Base-by-base conservation (phyloP, 2,113 vertebrate genomes). In the Hyla sarda region DNA sequence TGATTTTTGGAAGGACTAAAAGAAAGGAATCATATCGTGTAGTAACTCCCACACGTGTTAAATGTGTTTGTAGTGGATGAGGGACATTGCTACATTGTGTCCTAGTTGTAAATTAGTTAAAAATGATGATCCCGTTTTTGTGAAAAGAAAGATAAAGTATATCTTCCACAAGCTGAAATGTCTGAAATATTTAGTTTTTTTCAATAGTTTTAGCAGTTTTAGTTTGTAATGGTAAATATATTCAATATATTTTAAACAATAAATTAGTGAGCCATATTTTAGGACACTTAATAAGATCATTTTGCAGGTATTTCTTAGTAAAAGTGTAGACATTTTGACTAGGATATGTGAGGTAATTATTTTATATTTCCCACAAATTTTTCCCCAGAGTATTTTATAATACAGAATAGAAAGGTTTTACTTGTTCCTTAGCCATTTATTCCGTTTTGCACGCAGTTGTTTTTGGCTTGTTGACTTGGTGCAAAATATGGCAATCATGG, bases 1-100 rank as follows among this genome's bases (percentile, higher is more conserved):
- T 96, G 96, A 95, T 96, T 97, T 96, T 96, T 97, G 96, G 96
- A 95, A 95, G 92, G 82, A 60, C 79, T 90, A 73, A 77, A 87
- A 88, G 89, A 89, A 92, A 90, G 93, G 93, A 93, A 90, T 92
- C 90, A 16, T 89, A 74, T 77, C 88, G 86, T 82, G 88, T 87
- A 92, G 34, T 86, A 91, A 90, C 87, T 91, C 89, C 83, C 89
- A 87, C 90, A 88, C 84, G 54, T 30, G 86, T 88, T 90, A 94
- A 92, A 89, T 90, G 79, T 89, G 50, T 90, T 96, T 93, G 90
- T 87, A 25, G 79, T 89, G 77, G 90, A 85, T 30, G 84, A 71
- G 21, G 65, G 34, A 89, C 90, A 71, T 87, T 37, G 23, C 73
- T 11, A 28, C 83, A 3, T 75, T 87, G 32, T 65, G 19, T 88